phyloP scores from a whole-genome alignment of 1,140 invertebrate species.

The Fopius arisanus region DNA sequence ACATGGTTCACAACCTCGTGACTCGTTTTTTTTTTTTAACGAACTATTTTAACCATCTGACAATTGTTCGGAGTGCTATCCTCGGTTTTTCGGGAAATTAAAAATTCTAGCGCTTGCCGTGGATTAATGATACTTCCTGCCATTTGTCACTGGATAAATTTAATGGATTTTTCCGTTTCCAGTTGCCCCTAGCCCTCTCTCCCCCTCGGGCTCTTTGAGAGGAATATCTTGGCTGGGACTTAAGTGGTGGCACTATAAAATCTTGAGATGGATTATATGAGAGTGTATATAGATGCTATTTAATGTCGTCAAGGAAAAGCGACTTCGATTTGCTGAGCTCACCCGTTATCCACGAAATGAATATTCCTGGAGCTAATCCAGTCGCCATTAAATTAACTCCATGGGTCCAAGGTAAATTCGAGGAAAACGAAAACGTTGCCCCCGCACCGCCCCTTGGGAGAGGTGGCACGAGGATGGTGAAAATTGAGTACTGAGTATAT shows the following conservation, averaged over 20 bases:
- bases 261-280: background rate
- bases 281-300: constrained; percentile 1
- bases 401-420: constrained; percentile 6
- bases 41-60: background rate
- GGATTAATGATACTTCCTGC: background rate
- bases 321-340: constrained; percentile 3
- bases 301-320: background rate
- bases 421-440: constrained; percentile 1
- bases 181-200: no score
- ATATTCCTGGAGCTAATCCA: constrained; percentile 23
- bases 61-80: no score
- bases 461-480: background rate
- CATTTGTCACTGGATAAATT: background rate
- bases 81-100: no score
- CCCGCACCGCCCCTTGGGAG: background rate
- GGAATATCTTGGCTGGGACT: background rate
- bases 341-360: constrained; percentile 19
- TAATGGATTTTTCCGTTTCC: background rate
- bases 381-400: constrained; percentile 9
- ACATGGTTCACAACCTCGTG: background rate
- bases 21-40: background rate
- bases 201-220: background rate
- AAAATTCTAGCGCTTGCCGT: no score
- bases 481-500: background rate
- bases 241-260: background rate